A percentile compares a stretch with the other conserved stretches of the same genome.
Evolutionary conservation across 2,888 invertebrate species (phyloP).

Genomic region (Drosophila fulvimacula): DNA sequence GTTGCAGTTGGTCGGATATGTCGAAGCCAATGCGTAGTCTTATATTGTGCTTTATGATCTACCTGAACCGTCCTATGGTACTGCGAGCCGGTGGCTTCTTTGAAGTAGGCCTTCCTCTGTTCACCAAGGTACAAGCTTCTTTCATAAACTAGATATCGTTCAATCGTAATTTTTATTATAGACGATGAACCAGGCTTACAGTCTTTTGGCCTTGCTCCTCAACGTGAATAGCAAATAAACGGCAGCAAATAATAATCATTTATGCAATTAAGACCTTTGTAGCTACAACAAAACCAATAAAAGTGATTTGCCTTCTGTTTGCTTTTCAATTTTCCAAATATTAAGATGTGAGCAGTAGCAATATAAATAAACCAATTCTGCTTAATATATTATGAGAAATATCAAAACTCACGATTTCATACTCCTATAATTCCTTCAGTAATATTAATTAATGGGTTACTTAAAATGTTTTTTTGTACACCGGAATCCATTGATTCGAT

Average conservation of each 20-base stretch:
- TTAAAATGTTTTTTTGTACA: no score
- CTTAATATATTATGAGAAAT: no score
- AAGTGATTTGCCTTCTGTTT: not conserved
- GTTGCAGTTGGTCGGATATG: constrained; percentile 53
- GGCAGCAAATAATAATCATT: not conserved
- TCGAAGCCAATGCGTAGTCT: constrained; percentile 42
- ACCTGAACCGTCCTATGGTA: constrained; percentile 48
- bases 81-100: constrained; percentile 22
- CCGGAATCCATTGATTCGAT: no score
- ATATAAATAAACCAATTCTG: no score
- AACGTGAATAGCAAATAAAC: constrained; percentile 43
- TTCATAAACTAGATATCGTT: not conserved
- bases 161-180: constrained; percentile 26
- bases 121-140: constrained; percentile 14
- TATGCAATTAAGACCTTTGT: not conserved
- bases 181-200: constrained; percentile 64
- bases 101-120: constrained; percentile 25
- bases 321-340: not conserved
- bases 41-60: constrained; percentile 43
- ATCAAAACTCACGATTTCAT: no score
- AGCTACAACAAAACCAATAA: constrained; percentile 5
- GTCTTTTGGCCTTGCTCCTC: constrained; percentile 57
- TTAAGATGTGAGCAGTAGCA: no score
- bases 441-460: no score
- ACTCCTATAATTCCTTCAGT: no score